phyloP scores from a whole-genome alignment of 2,797 vertebrate species.

The Sebastiscus albofasciatus region DNA sequence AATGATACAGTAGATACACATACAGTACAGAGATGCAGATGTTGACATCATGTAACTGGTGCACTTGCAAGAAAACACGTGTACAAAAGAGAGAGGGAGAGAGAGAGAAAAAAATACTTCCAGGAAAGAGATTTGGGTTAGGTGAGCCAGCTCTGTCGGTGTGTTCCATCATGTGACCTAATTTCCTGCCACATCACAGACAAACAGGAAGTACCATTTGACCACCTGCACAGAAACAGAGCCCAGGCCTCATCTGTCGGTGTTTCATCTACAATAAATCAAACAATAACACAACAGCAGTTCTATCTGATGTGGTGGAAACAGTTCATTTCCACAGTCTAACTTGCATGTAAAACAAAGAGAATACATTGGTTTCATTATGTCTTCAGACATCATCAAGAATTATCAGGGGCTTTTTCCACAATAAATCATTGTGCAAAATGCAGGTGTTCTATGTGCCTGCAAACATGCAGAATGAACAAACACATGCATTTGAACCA shows the following conservation, averaged over 20 bases:
- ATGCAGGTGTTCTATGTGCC: background rate
- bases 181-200: conserved; percentile 78
- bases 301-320: conserved; percentile 18
- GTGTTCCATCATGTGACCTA: conserved; percentile 73
- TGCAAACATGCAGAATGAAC: background rate
- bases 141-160: conserved; percentile 60
- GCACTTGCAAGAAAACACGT: conserved; percentile 53
- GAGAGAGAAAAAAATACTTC: conserved; percentile 48
- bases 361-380: background rate
- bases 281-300: conserved; percentile 29
- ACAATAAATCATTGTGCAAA: background rate
- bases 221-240: conserved; percentile 60
- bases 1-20: background rate
- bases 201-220: conserved; percentile 67
- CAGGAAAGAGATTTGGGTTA: conserved; percentile 76
- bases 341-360: background rate
- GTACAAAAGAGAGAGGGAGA: conserved; percentile 25
- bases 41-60: conserved; percentile 45
- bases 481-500: background rate
- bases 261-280: conserved; percentile 49
- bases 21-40: conserved; percentile 34
- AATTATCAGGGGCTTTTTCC: background rate
- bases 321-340: background rate
- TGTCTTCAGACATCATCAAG: background rate
- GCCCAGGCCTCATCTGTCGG: background rate